Evolutionary conservation across 2,113 vertebrate genomes (phyloP).

Genomic region (Sardina pilchardus): DNA sequence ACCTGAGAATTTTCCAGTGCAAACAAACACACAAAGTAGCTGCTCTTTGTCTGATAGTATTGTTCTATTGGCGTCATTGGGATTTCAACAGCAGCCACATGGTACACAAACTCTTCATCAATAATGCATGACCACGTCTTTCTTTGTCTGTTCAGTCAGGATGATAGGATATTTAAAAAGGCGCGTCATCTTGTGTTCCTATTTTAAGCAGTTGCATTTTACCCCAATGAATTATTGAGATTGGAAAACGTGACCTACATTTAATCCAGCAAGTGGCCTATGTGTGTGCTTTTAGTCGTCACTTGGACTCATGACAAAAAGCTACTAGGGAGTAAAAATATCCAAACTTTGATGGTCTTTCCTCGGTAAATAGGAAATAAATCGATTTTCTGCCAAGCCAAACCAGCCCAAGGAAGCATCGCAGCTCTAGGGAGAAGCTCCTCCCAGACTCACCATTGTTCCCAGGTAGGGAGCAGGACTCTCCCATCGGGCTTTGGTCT

Average conservation of each 20-base stretch:
- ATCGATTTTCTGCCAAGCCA: background rate
- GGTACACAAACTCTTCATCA: background rate
- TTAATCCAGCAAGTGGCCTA: background rate
- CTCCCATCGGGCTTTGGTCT: conserved; percentile 13
- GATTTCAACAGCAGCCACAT: background rate
- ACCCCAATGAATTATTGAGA: background rate
- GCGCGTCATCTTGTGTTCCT: background rate
- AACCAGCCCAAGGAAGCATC: conserved; percentile 32
- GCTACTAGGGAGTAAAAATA: background rate
- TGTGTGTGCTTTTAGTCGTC: background rate
- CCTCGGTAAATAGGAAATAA: background rate
- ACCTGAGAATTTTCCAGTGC: background rate
- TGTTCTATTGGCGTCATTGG: background rate
- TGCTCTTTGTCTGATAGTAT: background rate
- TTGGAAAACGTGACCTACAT: background rate
- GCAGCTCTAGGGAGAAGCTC: conserved; percentile 27
- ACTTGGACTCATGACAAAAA: background rate
- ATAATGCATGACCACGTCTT: background rate
- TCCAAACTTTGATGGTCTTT: background rate
- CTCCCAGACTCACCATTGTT: conserved; percentile 41
- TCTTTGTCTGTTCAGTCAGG: background rate
- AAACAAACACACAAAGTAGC: background rate
- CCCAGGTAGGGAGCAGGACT: background rate
- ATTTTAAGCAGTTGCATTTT: background rate
- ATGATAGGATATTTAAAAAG: background rate